Evolutionary conservation across 1,140 invertebrate genomes (phyloP).

Genomic region (Heliconius hewitsoni): DNA sequence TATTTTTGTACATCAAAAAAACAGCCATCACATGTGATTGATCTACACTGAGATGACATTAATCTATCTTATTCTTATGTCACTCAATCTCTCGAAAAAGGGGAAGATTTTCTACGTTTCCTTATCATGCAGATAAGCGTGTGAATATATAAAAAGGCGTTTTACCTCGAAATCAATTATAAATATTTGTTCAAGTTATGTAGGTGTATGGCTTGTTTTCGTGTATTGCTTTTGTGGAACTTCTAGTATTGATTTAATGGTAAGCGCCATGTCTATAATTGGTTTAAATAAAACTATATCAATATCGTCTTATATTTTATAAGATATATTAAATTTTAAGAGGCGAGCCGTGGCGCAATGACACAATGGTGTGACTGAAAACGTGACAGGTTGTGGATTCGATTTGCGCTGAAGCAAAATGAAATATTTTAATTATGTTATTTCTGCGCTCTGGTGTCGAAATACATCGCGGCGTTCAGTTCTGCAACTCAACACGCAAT

Average conservation of each 20-base stretch:
- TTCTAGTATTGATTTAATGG: background rate
- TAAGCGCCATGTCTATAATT: background rate
- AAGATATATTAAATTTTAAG: too few relatives aligned
- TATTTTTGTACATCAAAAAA: background rate
- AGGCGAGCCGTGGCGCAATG: too few relatives aligned
- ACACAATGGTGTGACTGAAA: too few relatives aligned
- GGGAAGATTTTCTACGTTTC: background rate
- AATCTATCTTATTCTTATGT: conserved; percentile 12
- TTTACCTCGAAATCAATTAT: background rate
- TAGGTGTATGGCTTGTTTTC: background rate
- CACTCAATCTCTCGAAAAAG: conserved; percentile 8
- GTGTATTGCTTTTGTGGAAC: background rate
- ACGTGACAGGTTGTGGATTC: too few relatives aligned
- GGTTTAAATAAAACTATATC: too few relatives aligned
- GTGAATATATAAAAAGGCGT: conserved; percentile 1
- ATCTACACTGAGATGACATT: background rate
- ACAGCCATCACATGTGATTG: background rate
- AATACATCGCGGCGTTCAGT: too few relatives aligned
- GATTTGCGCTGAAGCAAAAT: too few relatives aligned
- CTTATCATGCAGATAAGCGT: conserved; percentile 1
- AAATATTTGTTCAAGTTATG: background rate
- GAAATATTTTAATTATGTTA: too few relatives aligned
- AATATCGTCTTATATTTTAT: too few relatives aligned
- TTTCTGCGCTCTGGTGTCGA: too few relatives aligned
- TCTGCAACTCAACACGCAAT: too few relatives aligned